A percentile compares a stretch with the other conserved stretches of the same genome.
Conservation (phyloP, 2,888 invertebrate species). For the Zele albiditarsus region DNA sequence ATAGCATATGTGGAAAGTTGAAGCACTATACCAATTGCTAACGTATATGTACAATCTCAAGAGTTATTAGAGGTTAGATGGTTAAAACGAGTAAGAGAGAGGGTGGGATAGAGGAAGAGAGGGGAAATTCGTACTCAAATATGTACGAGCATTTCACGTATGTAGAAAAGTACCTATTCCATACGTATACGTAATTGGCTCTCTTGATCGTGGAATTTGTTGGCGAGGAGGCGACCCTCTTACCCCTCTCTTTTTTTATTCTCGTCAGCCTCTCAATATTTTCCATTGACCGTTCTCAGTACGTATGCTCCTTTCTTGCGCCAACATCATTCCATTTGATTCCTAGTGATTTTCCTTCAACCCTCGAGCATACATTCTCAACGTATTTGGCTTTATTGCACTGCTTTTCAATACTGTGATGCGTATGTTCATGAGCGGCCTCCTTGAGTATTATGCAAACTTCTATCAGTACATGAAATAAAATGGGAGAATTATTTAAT, state of each 20-base stretch:
- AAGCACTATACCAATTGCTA: not conserved
- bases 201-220: conserved; percentile 67
- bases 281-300: conserved; percentile 45
- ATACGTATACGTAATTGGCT: conserved; percentile 67
- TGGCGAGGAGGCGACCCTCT: conserved; percentile 41
- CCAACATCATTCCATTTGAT: conserved; percentile 43
- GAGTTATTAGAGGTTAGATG: conserved; percentile 6
- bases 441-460: not conserved
- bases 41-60: conserved; percentile 10
- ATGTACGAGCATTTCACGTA: conserved; percentile 39
- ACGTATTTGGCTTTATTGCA: conserved; percentile 4
- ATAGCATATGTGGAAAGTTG: not conserved
- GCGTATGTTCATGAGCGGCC: not conserved
- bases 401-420: conserved; percentile 26
- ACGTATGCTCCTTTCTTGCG: conserved; percentile 30
- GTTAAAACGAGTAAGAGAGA: not conserved
- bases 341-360: conserved; percentile 47
- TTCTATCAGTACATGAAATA: not conserved
- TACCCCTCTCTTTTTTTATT: conserved; percentile 15
- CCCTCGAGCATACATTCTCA: conserved; percentile 12
- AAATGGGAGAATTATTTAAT: not conserved
- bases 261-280: conserved; percentile 65
- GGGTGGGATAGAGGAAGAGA: not conserved
- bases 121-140: conserved; percentile 27
- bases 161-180: conserved; percentile 50